Percentiles rank a stretch among this genome's conserved stretches.
These are phyloP conservation scores for Propithecus perrieri DNA, from an alignment of 2,797 vertebrate species.

Conservation along the genomic window DNA sequence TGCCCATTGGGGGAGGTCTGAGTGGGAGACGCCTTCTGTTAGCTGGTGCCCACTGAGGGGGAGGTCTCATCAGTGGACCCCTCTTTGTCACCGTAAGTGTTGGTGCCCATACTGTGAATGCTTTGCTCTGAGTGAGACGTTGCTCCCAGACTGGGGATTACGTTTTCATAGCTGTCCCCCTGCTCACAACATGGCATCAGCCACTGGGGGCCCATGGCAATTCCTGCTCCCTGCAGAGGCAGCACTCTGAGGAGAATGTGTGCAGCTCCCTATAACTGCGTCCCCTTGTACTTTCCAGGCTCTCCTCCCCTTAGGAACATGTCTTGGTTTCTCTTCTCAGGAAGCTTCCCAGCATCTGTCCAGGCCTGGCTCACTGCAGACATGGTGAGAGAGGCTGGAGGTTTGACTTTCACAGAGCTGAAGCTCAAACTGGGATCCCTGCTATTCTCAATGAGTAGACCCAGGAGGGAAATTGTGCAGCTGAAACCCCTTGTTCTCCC, in stretches of 20 bases:
- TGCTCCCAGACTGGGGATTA: neutral
- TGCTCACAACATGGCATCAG: neutral
- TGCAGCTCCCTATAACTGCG: neutral
- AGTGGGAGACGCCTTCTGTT: neutral
- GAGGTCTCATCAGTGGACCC: neutral
- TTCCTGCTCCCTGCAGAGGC: neutral
- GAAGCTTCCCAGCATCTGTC: neutral
- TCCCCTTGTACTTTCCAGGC: neutral
- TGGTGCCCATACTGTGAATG: neutral
- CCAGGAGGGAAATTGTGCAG: neutral
- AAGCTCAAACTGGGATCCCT: neutral
- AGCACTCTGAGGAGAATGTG: neutral
- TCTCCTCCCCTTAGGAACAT: neutral
- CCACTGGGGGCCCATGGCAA: fast-evolving
- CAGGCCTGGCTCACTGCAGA: neutral
- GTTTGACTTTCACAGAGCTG: neutral
- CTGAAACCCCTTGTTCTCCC: neutral
- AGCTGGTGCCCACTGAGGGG: neutral
- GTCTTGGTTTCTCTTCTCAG: neutral
- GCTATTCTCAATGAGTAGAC: neutral
- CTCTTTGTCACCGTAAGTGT: neutral
- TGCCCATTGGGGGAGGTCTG: neutral
- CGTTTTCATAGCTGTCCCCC: neutral
- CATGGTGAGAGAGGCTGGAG: neutral
- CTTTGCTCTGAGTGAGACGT: neutral